Conservation (phyloP, 1,140 invertebrate species). For the Pachypeltis micranthus region DNA sequence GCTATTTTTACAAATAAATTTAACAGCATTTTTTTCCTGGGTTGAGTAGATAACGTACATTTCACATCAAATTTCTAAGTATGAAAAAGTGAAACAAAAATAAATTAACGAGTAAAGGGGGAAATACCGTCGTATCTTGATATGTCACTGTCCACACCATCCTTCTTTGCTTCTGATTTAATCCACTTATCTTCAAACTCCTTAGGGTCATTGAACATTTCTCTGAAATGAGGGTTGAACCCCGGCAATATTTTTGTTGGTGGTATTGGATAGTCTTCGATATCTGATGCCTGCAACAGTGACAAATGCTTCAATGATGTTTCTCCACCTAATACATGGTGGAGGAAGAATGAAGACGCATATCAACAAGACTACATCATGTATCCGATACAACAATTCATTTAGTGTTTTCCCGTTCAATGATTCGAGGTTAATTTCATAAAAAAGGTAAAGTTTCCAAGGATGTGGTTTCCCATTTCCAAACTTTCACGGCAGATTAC, state of each 20-base stretch:
- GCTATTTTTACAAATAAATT: not conserved
- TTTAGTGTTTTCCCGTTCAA: too few relatives aligned
- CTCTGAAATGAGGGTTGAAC: conserved; percentile 30
- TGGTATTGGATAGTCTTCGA: not conserved
- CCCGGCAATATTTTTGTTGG: not conserved
- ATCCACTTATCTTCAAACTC: conserved; percentile 72
- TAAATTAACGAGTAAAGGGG: not conserved
- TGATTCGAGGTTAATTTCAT: too few relatives aligned
- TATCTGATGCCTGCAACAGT: not conserved
- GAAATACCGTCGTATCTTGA: conserved; percentile 87
- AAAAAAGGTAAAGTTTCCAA: too few relatives aligned
- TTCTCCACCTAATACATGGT: too few relatives aligned
- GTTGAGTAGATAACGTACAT: not conserved
- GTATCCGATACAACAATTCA: too few relatives aligned
- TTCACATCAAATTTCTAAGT: not conserved
- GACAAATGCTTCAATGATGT: too few relatives aligned
- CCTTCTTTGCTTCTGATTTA: conserved; percentile 84
- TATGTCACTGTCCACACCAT: conserved; percentile 78
- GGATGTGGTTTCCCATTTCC: too few relatives aligned
- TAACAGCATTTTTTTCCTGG: not conserved
- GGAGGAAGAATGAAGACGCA: too few relatives aligned
- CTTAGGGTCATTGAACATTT: conserved; percentile 75
- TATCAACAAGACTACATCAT: too few relatives aligned
- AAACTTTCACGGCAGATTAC: too few relatives aligned
- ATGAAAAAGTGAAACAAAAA: not conserved